phyloP scores from a whole-genome alignment of 2,888 invertebrate genomes.

The Psylliodes chrysocephalus region DNA sequence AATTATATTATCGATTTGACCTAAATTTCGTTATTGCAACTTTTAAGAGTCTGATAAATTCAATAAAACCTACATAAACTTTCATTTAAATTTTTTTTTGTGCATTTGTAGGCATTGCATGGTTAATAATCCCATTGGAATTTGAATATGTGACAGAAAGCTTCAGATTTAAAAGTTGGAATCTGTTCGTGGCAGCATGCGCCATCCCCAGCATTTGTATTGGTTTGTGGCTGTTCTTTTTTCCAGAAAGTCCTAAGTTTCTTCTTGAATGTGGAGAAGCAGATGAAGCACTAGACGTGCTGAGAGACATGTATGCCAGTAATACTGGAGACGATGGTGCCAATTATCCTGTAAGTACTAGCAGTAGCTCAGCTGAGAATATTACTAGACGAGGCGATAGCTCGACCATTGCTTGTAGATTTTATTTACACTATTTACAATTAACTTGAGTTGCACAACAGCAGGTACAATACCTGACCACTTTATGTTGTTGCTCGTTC shows the following conservation, averaged over 20 bases:
- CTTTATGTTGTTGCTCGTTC: no score
- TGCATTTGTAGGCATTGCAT: constrained; percentile 83
- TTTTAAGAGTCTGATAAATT: no score
- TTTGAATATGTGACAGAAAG: constrained; percentile 69
- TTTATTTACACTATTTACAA: no score
- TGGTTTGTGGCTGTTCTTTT: constrained; percentile 76
- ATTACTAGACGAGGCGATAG: no score
- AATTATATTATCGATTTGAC: no score
- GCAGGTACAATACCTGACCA: no score
- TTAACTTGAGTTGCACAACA: no score
- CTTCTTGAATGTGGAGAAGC: constrained; percentile 82
- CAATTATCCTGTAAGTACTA: constrained; percentile 77
- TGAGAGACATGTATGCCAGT: constrained; percentile 75
- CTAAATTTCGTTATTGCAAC: no score
- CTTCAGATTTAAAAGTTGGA: constrained; percentile 83
- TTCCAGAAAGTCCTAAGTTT: constrained; percentile 87
- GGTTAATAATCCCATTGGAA: constrained; percentile 79
- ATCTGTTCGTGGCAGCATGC: constrained; percentile 81
- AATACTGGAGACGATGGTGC: constrained; percentile 78
- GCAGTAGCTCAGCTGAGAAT: no score
- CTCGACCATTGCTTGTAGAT: no score
- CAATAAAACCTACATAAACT: not conserved
- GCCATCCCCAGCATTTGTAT: constrained; percentile 76
- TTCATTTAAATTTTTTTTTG: no score
- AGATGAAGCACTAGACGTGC: constrained; percentile 76